Evolutionary conservation across 2,888 invertebrate genomes (phyloP), one percentile per base, ranked within the genome.

Genomic region (Melanostoma scalare): DNA sequence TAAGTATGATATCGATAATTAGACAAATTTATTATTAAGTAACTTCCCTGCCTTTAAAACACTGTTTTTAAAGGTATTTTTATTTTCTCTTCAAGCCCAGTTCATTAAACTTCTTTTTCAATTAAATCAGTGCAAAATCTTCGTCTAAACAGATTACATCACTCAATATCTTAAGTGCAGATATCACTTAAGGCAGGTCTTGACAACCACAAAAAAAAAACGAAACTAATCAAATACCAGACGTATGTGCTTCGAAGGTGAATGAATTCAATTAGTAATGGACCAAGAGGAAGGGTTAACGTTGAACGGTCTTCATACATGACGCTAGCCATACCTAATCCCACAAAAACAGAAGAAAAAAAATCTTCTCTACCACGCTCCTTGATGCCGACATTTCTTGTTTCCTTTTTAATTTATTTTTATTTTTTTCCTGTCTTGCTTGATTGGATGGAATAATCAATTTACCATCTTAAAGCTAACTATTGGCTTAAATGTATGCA

Each of bases 231-330:
- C 68, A 68, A 38, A 56, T 4, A 31, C 63, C 56, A 74, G 61
- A 55, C 69, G 63, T 56, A 71, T 20, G 20, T 20, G 20, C 75
- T 52, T 81, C 36, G 33, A 65, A 71, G 53, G 71, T 46, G 50
- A 81, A 81, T 80, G 46, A 80, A 80, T 80, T 76, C 80, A 80
- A 81, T 77, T 67, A 77, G 72, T 50, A 79, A 68, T 68, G 72
- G 67, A 72, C 55, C 50, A 44, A 42, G 36, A 4, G 31, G 33
- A 31, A n/a, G 60, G 53, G 46, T 72, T 63, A 58, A 50, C 38
- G 8, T 38, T 40, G 56, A 9, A 35, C 9, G 40, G 20, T 31
- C 2, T 10, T 36, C 35, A 61, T n/a, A 52, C 58, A 69, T 10
- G 46, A 63, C 52, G 35, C 35, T 60, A 20, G 48, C 48, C 68